phyloP scores from a whole-genome alignment of 2,113 vertebrate genomes.

The Lepidothrix coronata region DNA sequence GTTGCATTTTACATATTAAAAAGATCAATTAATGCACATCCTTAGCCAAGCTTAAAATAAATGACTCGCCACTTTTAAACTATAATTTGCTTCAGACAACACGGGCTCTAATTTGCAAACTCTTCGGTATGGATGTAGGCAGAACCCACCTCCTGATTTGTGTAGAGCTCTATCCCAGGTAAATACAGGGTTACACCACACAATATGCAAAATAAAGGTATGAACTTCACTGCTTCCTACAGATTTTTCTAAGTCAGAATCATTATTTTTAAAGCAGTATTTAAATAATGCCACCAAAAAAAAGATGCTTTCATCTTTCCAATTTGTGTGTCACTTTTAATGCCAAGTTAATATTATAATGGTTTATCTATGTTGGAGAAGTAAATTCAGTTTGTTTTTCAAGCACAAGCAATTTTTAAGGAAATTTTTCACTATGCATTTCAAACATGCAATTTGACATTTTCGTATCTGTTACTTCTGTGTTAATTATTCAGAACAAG shows the following conservation, averaged over 20 bases:
- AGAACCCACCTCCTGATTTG: conserved; percentile 23
- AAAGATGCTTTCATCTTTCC: conserved; percentile 15
- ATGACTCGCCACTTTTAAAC: not conserved
- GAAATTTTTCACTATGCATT: not conserved
- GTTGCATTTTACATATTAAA: not conserved
- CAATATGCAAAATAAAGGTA: not conserved
- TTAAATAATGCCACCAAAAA: not conserved
- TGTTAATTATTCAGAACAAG: conserved; percentile 40
- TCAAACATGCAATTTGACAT: not conserved
- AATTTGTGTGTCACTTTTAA: not conserved
- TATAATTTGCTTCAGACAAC: conserved; percentile 29
- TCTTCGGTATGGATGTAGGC: not conserved
- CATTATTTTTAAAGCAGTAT: not conserved
- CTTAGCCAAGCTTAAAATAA: conserved; percentile 5
- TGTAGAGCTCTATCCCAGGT: not conserved
- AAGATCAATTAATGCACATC: not conserved
- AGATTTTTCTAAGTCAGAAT: not conserved
- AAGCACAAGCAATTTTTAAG: not conserved
- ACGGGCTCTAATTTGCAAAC: conserved; percentile 13
- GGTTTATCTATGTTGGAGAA: not conserved
- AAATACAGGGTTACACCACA: not conserved
- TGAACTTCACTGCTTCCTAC: not conserved
- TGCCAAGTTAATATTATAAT: conserved; percentile 27
- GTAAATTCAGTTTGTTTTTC: not conserved
- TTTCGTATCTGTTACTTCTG: not conserved